These are phyloP conservation scores for Ceratoteleas bidentatus DNA, from an alignment of 1,140 invertebrate species.

Conservation along the genomic window DNA sequence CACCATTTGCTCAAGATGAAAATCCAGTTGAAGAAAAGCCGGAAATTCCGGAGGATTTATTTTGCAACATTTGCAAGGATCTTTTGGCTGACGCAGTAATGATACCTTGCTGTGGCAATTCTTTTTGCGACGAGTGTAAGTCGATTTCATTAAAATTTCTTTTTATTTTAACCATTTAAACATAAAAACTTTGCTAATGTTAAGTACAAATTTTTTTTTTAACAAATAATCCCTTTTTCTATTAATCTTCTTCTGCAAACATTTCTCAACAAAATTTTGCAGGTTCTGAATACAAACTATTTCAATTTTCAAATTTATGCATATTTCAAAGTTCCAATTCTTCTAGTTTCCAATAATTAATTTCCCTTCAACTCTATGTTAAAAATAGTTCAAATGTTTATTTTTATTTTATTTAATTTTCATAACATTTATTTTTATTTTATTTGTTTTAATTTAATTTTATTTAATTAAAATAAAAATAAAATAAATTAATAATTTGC, in stretches of 20 bases:
- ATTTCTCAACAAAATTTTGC: too few species aligned
- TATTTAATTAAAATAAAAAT: conserved; percentile 14
- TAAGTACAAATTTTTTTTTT: too few species aligned
- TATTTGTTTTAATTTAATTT: conserved; percentile 1
- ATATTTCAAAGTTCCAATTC: conserved; percentile 57
- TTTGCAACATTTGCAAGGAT: conserved; percentile 96
- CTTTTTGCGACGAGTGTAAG: conserved; percentile 99
- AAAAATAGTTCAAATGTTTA: too few species aligned
- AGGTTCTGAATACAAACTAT: too few species aligned
- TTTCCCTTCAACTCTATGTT: too few species aligned
- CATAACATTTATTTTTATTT: not conserved
- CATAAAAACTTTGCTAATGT: too few species aligned
- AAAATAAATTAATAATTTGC: not conserved
- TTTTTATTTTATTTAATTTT: not conserved
- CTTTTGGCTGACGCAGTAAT: conserved; percentile 97
- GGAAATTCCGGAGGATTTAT: conserved; percentile 93
- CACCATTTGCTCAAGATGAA: conserved; percentile 84
- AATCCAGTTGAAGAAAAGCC: conserved; percentile 84
- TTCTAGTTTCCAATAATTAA: too few species aligned
- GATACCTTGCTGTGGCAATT: conserved; percentile 98
- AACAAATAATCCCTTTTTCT: too few species aligned
- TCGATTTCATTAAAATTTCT: too few species aligned
- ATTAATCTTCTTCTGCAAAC: too few species aligned
- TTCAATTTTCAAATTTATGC: too few species aligned
- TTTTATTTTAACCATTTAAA: too few species aligned